Evolutionary conservation across 2,797 vertebrate species (phyloP).

Genomic region (Cirrhinus mrigala): DNA sequence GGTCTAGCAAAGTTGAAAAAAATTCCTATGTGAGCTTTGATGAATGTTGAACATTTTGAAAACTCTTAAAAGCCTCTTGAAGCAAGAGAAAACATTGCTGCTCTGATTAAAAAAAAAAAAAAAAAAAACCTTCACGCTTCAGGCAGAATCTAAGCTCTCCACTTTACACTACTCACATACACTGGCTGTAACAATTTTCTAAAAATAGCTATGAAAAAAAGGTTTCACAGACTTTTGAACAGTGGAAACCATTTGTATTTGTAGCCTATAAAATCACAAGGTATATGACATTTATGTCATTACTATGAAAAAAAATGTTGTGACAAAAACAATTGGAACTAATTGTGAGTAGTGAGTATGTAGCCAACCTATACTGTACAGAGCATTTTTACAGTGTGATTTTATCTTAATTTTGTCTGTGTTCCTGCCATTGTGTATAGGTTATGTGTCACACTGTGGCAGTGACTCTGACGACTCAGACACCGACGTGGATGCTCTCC

Average conservation of each 20-base stretch:
- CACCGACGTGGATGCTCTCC: slow-evolving; percentile 77
- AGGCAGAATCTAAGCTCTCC: not conserved
- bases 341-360: not conserved
- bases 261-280: not conserved
- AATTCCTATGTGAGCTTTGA: not conserved
- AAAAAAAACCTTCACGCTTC: slow-evolving; percentile 1
- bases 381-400: not conserved
- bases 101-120: not conserved
- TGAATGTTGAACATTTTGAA: not conserved
- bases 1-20: not conserved
- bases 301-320: not conserved
- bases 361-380: not conserved
- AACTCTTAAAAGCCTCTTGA: not conserved
- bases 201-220: not conserved
- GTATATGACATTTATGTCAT: not conserved
- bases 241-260: not conserved
- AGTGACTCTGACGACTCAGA: slow-evolving; percentile 94
- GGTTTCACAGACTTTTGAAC: not conserved
- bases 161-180: not conserved
- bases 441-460: slow-evolving; percentile 90
- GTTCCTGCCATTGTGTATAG: slow-evolving; percentile 69
- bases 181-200: not conserved
- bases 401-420: slow-evolving; percentile 13
- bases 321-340: not conserved
- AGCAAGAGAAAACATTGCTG: not conserved